Evolutionary conservation across 2,888 invertebrate species (phyloP).

Genomic region (Calameuta pallipes): DNA sequence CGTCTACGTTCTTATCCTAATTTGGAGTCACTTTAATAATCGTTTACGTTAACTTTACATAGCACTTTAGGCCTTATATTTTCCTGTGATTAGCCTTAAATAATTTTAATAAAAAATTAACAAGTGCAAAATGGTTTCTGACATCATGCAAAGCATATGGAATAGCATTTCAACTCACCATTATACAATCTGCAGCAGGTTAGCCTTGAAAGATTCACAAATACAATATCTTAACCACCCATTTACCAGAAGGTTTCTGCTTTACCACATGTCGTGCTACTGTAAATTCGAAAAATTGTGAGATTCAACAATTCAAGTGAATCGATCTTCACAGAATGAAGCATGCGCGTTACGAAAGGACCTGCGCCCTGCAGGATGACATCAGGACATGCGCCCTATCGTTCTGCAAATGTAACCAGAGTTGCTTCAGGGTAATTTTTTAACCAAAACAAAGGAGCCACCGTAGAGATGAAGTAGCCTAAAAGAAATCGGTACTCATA

Average conservation of each 20-base stretch:
- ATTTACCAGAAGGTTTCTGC: background rate
- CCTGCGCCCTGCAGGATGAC: background rate
- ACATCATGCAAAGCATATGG: background rate
- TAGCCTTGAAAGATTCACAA: background rate
- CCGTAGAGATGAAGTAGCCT: conserved; percentile 5
- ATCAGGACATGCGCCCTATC: background rate
- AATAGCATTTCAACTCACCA: background rate
- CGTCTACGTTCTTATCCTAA: background rate
- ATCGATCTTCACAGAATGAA: background rate
- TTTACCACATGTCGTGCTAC: background rate
- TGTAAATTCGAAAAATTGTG: background rate
- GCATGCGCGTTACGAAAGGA: background rate
- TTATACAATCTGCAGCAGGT: background rate
- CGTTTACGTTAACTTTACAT: background rate
- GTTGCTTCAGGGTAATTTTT: background rate
- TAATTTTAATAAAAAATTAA: background rate
- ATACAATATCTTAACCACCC: background rate
- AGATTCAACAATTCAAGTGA: background rate
- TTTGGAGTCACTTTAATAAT: background rate
- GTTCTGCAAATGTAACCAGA: background rate
- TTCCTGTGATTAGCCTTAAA: background rate
- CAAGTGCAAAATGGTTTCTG: background rate
- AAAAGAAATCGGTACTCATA: background rate
- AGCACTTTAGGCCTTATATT: background rate
- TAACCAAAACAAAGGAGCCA: conserved; percentile 4